Evolutionary conservation across 2,797 vertebrate species (phyloP), one percentile per base, ranked within the genome.

Genomic region (Acomys russatus): DNA sequence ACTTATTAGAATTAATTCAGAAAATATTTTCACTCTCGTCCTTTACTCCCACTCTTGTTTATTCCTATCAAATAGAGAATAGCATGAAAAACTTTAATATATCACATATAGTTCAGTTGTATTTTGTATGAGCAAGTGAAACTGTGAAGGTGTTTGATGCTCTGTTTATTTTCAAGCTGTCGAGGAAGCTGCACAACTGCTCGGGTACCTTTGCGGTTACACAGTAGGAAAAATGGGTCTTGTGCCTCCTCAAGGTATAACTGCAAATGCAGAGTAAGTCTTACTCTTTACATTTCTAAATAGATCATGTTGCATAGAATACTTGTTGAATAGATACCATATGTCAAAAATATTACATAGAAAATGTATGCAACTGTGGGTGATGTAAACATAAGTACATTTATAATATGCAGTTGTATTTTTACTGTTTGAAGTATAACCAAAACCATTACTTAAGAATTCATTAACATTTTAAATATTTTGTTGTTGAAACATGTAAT

Each of bases 171-270:
- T 97, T 88, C 61, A n/a, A 98, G 97, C 93, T 49, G 0, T 96
- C 56, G 3, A 15, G 14, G 92, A 96, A 0, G 23, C 66, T 94
- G 66, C 74, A 2, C 0, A 7, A 51, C 11, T 64, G 0, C 0
- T 79, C 0, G 97, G 97, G 20, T 98, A 95, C 80, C 44, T 61
- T 66, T 6, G 95, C 23, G 94, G 96, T 51, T 68, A 64, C n/a
- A 5, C 11, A 5, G 3, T 92, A 33, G 88, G 28, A 87, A 38
- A 90, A 25, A 63, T 77, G 49, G 15, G 88, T 7, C 4, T 61
- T 79, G 38, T 23, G 25, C 0, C 0, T 59, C 0, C 7, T 22
- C 5, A 59, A 33, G 54, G 51, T 1, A 12, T 44, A 44, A 44
- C 4, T 44, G 44, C 44, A 44, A 0, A 1, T 8, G 4, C 0